phyloP scores from a whole-genome alignment of 1,140 invertebrate genomes.

The Lethrus apterus region DNA sequence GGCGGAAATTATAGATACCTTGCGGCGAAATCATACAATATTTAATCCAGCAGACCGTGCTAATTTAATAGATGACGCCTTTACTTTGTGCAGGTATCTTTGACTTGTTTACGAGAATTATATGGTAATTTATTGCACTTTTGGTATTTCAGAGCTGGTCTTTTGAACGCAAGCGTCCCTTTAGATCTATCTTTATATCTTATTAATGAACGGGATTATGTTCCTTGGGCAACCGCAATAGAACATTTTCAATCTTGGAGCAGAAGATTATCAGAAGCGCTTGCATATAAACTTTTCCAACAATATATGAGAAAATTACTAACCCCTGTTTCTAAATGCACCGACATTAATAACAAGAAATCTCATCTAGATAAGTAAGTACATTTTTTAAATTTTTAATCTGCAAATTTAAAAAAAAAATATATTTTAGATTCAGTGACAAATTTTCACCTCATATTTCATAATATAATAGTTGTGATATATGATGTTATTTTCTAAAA shows the following conservation, averaged over 20 bases:
- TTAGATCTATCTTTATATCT: conserved; percentile 64
- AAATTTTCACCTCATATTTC: too few relatives aligned
- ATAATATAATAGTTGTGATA: too few relatives aligned
- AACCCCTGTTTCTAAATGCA: conserved; percentile 50
- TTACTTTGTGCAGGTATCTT: conserved; percentile 61
- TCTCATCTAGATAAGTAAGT: conserved; percentile 58
- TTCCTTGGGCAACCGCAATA: conserved; percentile 66
- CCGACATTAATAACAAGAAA: conserved; percentile 62
- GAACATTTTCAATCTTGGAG: conserved; percentile 62
- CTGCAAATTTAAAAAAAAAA: too few relatives aligned
- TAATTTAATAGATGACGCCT: conserved; percentile 69
- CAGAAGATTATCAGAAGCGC: conserved; percentile 56
- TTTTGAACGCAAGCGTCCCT: conserved; percentile 60
- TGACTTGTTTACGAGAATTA: background rate
- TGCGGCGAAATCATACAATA: conserved; percentile 59
- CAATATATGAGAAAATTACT: conserved; percentile 54
- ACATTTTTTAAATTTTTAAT: background rate
- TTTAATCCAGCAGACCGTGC: conserved; percentile 67
- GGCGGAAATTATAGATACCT: conserved; percentile 59
- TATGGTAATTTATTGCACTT: conserved; percentile 1
- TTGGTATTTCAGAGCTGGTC: conserved; percentile 54
- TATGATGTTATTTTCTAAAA: too few relatives aligned
- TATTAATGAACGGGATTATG: conserved; percentile 61
- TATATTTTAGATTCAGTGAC: too few relatives aligned
- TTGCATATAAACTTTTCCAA: conserved; percentile 56